phyloP scores from a whole-genome alignment of 1,140 invertebrate species.

The Drosophila grimshawi region DNA sequence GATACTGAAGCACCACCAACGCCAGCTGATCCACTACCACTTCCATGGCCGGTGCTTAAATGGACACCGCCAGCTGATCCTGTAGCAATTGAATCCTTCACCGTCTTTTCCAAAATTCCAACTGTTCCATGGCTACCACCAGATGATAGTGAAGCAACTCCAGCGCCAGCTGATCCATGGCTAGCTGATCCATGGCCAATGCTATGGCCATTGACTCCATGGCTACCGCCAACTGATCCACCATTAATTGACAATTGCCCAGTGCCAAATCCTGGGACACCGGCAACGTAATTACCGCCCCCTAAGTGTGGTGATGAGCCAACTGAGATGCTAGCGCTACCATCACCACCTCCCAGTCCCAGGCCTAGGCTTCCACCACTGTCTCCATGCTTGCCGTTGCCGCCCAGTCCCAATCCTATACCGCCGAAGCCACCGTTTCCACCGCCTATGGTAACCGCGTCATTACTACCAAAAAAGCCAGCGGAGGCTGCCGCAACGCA shows the following conservation, averaged over 20 bases:
- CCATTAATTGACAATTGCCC: too few species aligned
- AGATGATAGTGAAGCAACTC: too few species aligned
- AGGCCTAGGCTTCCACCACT: constrained; percentile 24
- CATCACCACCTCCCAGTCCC: not conserved
- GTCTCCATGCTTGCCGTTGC: constrained; percentile 24
- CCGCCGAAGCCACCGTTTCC: constrained; percentile 38
- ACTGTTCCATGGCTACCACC: constrained; percentile 3
- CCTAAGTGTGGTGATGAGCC: not conserved
- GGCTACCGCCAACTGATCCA: constrained; percentile 3
- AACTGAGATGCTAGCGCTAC: constrained; percentile 13
- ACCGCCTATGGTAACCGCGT: constrained; percentile 35
- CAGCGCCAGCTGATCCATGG: not conserved
- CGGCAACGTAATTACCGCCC: constrained; percentile 10
- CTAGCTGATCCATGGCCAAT: constrained; percentile 39
- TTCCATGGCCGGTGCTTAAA: constrained; percentile 21
- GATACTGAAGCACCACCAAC: too few species aligned
- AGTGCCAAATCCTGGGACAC: constrained; percentile 31
- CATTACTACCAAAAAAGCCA: constrained; percentile 54
- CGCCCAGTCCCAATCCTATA: constrained; percentile 24
- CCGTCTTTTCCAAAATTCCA: too few species aligned
- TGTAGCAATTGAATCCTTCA: too few species aligned
- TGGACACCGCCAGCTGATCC: constrained; percentile 6
- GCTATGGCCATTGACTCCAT: constrained; percentile 4
- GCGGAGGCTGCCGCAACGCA: constrained; percentile 65
- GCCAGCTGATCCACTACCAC: constrained; percentile 2